A percentile compares a stretch with the other conserved stretches of the same genome.
These are phyloP conservation scores for Epicampocera succincta DNA, from an alignment of 2,888 invertebrate species.

Conservation along the genomic window DNA sequence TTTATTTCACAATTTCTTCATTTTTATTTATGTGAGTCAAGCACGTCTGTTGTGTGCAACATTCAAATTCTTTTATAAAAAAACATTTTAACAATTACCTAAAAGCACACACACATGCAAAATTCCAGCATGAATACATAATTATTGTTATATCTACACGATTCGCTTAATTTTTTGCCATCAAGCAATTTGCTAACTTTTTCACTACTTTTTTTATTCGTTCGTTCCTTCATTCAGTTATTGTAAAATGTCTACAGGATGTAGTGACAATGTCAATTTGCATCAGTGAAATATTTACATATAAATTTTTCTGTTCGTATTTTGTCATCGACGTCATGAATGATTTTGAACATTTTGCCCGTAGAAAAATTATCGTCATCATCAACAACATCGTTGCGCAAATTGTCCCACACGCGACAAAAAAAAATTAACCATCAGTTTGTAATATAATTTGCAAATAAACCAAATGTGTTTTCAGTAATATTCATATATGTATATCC, in stretches of 20 bases:
- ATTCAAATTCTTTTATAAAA: slow-evolving; percentile 7
- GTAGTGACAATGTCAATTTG: slow-evolving; percentile 57
- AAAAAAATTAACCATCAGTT: slow-evolving; percentile 5
- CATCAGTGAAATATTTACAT: slow-evolving; percentile 54
- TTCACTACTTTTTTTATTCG: slow-evolving; percentile 22
- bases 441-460: background rate
- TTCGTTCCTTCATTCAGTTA: slow-evolving; percentile 14
- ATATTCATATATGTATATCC: too few relatives aligned
- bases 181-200: slow-evolving; percentile 20
- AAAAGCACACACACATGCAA: background rate
- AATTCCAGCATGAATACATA: background rate
- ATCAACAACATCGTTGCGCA: background rate
- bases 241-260: slow-evolving; percentile 41
- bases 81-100: background rate
- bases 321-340: slow-evolving; percentile 14
- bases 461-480: background rate
- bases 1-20: background rate
- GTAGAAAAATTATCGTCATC: slow-evolving; percentile 10
- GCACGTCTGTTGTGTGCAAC: slow-evolving; percentile 8
- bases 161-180: background rate
- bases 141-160: slow-evolving; percentile 19
- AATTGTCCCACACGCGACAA: background rate
- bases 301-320: slow-evolving; percentile 4
- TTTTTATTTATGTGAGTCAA: slow-evolving; percentile 7
- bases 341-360: background rate